A percentile compares a stretch with the other conserved stretches of the same genome.
phyloP scores from a whole-genome alignment of 2,113 vertebrate species.

The Osmerus eperlanus region DNA sequence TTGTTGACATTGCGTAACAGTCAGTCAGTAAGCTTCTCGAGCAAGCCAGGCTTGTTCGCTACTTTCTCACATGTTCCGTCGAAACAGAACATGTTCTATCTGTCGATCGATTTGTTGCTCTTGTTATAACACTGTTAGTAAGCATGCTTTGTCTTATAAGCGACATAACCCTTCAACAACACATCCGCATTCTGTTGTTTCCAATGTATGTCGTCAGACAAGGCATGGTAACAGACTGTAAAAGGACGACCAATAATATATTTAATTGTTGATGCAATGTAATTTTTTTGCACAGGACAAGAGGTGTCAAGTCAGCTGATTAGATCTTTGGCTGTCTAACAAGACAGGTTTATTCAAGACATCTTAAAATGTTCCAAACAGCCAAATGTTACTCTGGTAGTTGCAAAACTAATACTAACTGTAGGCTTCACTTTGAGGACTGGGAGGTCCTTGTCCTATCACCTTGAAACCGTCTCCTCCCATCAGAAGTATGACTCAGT shows the following conservation, averaged over 20 bases:
- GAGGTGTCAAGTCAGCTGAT: too few relatives aligned
- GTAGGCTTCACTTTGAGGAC: not conserved
- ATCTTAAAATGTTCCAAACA: too few relatives aligned
- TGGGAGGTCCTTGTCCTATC: not conserved
- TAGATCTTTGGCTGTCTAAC: too few relatives aligned
- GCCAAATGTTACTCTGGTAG: too few relatives aligned
- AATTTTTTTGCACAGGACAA: too few relatives aligned
- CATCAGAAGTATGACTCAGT: not conserved
- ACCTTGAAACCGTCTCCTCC: not conserved
- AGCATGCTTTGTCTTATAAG: too few relatives aligned
- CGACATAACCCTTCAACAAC: not conserved
- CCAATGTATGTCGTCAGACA: not conserved
- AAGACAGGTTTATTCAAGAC: too few relatives aligned
- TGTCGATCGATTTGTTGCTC: not conserved
- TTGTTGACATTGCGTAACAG: constrained; percentile 73
- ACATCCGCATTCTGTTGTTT: constrained; percentile 2
- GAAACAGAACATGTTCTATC: constrained; percentile 22
- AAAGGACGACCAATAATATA: not conserved
- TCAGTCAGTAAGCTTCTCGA: constrained; percentile 35
- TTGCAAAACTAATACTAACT: too few relatives aligned
- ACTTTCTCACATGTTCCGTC: not conserved
- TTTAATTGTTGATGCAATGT: too few relatives aligned
- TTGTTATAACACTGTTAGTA: not conserved
- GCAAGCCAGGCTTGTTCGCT: not conserved
- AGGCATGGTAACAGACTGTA: not conserved